Base-by-base conservation (phyloP, 2,888 invertebrate genomes). In the Watsonalla binaria region DNA sequence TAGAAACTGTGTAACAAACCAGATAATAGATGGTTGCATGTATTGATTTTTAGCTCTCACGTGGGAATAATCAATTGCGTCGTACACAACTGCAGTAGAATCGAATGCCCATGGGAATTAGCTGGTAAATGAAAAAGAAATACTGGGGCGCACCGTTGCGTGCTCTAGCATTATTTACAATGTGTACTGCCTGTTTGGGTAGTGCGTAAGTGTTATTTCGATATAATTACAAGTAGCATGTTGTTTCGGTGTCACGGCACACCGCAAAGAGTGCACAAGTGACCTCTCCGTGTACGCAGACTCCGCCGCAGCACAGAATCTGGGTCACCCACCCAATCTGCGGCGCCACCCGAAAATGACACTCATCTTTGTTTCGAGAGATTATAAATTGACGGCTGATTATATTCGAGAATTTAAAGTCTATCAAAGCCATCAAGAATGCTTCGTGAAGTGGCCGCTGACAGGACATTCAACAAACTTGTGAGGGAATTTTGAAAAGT, bases 261-360 rank as follows among this genome's bases (percentile, higher is more conserved):
- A 58, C 68, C 63, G 66, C 68, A 37, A 2, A 68, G 71, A 67
- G 68, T 55, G 73, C 65, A 37, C 42, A 37, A 9, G 49, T 78
- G 82, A 81, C 84, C 84, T 84, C 80, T 75, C 68, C 61, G 69
- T 59, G 66, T 71, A 78, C 76, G 80, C 82, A 82, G 84, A 71
- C 81, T 81, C 81, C 76, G 74, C 72, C 71, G 74, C 78, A 75
- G 71, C 71, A 68, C 70, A 57, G 60, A 42, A 87, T 76, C 76
- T 86, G 72, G 88, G 88, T 85, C 88, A 86, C 65, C 63, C 67
- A 69, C 67, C 66, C 66, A 61, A 61, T 58, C 56, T 55, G 61
- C 68, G 74, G 63, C 72, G 69, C 70, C 71, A 70, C 62, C 76
- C 74, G 63, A 78, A 81, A 77, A 74, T 70, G 72, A 63, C 73